Evolutionary conservation across 1,140 invertebrate species (phyloP), one percentile per base, ranked within the genome.

Genomic region (Gryon sp.): DNA sequence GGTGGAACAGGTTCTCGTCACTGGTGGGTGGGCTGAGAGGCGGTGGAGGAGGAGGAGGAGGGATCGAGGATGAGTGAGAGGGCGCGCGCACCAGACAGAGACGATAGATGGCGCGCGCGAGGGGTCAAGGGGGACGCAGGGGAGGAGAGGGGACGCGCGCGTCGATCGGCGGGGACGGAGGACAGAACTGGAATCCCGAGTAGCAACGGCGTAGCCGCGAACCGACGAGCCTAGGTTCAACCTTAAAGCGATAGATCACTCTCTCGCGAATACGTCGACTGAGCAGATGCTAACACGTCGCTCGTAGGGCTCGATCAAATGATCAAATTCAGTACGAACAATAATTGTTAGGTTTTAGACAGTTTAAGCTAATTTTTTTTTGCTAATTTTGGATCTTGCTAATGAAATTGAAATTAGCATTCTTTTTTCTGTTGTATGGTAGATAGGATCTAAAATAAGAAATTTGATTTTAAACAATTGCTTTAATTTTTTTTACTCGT

Each of bases 231-330:
- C 83, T 85, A 80, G 84, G 83, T 82, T 83, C 83, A 83, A 83
- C 74, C 83, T 88, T 88, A 86, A 88, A 87, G 84, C 85, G 87
- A 87, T 87, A 85, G 85, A 87, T 87, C 87, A 86, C 80, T 86
- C 52, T 77, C 45, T 68, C 73, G 70, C 72, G 68, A 65, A 68
- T 66, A 59, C 43, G 66, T 69, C 75, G 53, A 62, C 22, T 70
- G 32, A 50, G 28, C 65, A 43, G 68, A 65, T 40, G 38, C 22
- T 50, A 60, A 68, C 57, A 65, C 53, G 65, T 4, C 32, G 11
- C 32, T 12, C 32, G 6, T n/a, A n/a, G n/a, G n/a, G n/a, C n/a
- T n/a, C n/a, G n/a, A n/a, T n/a, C n/a, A n/a, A n/a, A n/a, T n/a
- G n/a, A n/a, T n/a, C n/a, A n/a, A n/a, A n/a, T n/a, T n/a, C n/a